A percentile compares a stretch with the other conserved stretches of the same genome.
Evolutionary conservation across 2,888 invertebrate genomes (phyloP).

Genomic region (Dendrolimus pini): DNA sequence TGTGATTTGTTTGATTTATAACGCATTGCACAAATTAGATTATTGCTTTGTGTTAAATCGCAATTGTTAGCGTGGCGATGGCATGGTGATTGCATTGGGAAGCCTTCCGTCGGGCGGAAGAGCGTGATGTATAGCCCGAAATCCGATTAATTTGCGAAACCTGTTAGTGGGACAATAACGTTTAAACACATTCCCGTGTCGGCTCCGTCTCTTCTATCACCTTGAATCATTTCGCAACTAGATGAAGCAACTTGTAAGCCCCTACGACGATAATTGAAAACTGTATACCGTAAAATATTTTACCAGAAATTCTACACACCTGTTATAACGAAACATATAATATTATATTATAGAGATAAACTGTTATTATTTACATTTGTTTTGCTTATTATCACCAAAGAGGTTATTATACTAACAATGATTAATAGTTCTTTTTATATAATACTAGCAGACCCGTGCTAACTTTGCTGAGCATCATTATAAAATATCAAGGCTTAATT

Average conservation of each 20-base stretch:
- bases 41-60: background rate
- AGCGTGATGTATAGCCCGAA: constrained; percentile 45
- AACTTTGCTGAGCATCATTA: no score
- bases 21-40: background rate
- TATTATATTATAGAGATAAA: no score
- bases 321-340: constrained; percentile 2
- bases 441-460: no score
- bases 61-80: background rate
- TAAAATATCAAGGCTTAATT: no score
- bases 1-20: no score
- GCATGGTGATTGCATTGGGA: constrained; percentile 23
- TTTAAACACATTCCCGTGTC: constrained; percentile 50
- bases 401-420: no score
- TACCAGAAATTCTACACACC: background rate
- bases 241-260: constrained; percentile 29
- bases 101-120: constrained; percentile 37
- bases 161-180: constrained; percentile 54
- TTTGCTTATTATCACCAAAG: no score
- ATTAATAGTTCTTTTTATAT: no score
- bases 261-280: constrained; percentile 34
- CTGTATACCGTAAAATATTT: constrained; percentile 6
- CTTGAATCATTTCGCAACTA: constrained; percentile 34
- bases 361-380: no score
- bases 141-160: constrained; percentile 60
- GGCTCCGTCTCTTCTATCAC: constrained; percentile 30